Evolutionary conservation across 2,797 vertebrate genomes (phyloP).

Genomic region (Bucorvus abyssinicus): DNA sequence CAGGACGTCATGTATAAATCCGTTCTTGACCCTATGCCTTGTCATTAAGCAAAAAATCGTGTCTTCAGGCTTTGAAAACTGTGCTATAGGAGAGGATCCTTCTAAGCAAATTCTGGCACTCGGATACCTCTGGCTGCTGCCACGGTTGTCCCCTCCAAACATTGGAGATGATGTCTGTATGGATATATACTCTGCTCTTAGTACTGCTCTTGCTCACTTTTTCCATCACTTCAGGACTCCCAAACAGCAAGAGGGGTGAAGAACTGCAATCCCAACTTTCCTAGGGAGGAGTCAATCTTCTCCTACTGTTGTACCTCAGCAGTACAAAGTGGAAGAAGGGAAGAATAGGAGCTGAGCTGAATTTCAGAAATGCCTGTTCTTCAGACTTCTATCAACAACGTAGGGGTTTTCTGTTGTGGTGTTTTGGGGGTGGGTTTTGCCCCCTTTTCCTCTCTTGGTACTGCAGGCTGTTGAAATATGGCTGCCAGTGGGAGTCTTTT

Average conservation of each 20-base stretch:
- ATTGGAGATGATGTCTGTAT: no score
- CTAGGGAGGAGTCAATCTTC: neutral
- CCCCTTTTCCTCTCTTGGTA: neutral
- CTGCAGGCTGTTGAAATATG: neutral
- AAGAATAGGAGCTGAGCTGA: neutral
- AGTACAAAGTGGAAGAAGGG: neutral
- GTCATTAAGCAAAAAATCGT: neutral
- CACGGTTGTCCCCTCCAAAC: neutral
- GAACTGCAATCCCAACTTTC: neutral
- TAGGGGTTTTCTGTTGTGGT: neutral
- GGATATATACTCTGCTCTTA: neutral
- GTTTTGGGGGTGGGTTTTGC: neutral
- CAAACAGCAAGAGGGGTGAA: neutral
- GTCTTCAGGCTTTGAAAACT: neutral
- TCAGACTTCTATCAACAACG: rapidly evolving
- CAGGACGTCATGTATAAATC: neutral
- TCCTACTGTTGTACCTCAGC: neutral
- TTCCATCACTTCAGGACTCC: neutral
- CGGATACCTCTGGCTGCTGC: no score
- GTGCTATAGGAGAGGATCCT: neutral
- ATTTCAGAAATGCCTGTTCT: neutral
- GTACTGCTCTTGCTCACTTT: neutral
- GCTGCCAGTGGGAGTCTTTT: neutral
- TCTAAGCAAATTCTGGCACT: neutral
- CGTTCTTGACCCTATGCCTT: neutral